Conservation (phyloP, 2,113 vertebrate species). For the Chitala chitala region DNA sequence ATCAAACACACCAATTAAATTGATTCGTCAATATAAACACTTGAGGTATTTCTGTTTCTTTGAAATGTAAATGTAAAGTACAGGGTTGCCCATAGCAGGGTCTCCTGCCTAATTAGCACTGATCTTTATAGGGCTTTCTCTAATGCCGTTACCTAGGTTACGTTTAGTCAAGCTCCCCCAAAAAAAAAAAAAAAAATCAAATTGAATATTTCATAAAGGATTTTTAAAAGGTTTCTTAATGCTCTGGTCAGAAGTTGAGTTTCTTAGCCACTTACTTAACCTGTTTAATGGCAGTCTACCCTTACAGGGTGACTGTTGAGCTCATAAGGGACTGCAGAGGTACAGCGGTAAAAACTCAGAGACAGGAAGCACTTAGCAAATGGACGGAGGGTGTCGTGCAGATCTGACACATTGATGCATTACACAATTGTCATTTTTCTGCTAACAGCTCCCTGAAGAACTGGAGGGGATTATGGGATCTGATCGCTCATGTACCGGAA, state of each 20-base stretch:
- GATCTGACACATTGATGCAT: neutral
- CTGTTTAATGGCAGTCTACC: neutral
- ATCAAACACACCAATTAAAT: no score
- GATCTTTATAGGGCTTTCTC: no score
- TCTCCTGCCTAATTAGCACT: no score
- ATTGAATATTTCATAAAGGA: no score
- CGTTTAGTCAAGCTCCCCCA: no score
- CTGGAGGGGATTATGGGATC: no score
- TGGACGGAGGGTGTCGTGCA: neutral
- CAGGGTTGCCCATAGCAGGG: no score
- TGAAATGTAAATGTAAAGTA: no score
- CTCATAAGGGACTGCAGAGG: neutral
- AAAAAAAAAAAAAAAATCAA: no score
- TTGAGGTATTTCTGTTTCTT: neutral
- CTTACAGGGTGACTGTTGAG: neutral
- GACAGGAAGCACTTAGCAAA: neutral
- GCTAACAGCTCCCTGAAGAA: neutral
- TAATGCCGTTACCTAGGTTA: no score
- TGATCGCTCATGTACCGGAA: no score
- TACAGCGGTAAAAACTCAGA: neutral
- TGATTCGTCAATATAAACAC: neutral
- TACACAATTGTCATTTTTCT: neutral
- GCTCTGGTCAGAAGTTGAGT: neutral
- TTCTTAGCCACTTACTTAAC: neutral
- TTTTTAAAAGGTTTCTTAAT: no score